Conservation (phyloP, 2,888 invertebrate genomes). For the Amitus sp. region DNA sequence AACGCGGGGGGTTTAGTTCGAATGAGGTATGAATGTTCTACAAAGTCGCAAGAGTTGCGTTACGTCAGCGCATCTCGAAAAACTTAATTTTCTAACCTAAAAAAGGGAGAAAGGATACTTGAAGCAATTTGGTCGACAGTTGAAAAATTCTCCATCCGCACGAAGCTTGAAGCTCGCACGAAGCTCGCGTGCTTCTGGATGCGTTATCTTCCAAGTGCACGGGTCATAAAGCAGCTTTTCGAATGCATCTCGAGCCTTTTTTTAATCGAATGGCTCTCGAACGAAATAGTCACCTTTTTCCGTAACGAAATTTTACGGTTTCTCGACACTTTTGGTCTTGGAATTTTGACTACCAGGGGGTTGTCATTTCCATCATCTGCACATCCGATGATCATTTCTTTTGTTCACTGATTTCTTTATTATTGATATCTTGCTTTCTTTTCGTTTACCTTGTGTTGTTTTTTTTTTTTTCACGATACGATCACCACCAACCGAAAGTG, state of each 20-base stretch:
- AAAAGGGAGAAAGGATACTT: slow-evolving; percentile 9
- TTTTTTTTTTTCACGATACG: background rate
- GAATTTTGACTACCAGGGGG: background rate
- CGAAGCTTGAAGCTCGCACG: slow-evolving; percentile 42
- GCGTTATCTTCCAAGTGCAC: slow-evolving; percentile 39
- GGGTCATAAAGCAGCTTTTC: slow-evolving; percentile 35
- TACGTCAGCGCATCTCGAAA: background rate
- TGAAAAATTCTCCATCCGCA: slow-evolving; percentile 33
- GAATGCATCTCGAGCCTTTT: slow-evolving; percentile 19
- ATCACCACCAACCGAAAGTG: slow-evolving; percentile 4
- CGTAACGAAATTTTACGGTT: background rate
- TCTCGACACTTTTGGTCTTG: background rate
- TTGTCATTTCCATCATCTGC: slow-evolving; percentile 4
- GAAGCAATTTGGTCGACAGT: slow-evolving; percentile 22
- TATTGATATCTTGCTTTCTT: slow-evolving; percentile 22
- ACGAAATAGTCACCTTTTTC: slow-evolving; percentile 8
- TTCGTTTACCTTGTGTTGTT: slow-evolving; percentile 4
- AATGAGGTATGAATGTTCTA: slow-evolving; percentile 22
- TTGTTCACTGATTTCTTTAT: background rate
- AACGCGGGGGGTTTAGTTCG: slow-evolving; percentile 13
- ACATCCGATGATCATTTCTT: background rate
- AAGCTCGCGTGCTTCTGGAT: slow-evolving; percentile 40
- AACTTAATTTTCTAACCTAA: slow-evolving; percentile 12
- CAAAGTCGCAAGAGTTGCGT: background rate
- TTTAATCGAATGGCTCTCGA: slow-evolving; percentile 25